Conservation (phyloP, 2,113 vertebrate genomes). For the Phyllostomus discolor region DNA sequence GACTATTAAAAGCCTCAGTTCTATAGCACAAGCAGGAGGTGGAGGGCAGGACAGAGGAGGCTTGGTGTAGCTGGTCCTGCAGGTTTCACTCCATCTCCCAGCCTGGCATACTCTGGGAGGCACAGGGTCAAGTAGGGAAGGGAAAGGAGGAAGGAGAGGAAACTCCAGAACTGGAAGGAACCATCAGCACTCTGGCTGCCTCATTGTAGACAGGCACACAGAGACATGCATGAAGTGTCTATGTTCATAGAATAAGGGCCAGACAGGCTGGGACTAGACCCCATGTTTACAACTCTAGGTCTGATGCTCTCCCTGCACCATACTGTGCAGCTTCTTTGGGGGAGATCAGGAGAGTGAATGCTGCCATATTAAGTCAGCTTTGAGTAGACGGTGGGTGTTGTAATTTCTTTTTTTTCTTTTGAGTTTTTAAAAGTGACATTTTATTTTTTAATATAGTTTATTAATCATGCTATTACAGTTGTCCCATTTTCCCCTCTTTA, state of each 20-base stretch:
- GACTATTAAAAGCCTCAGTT: neutral
- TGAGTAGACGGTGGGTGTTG: neutral
- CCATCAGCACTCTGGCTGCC: rapidly evolving
- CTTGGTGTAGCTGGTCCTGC: neutral
- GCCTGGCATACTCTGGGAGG: neutral
- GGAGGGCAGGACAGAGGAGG: neutral
- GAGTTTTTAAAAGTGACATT: too few relatives aligned
- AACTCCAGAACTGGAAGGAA: neutral
- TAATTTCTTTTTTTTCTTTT: neutral
- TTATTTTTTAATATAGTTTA: too few relatives aligned
- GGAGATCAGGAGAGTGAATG: neutral
- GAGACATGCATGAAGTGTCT: neutral
- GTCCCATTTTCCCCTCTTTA: too few relatives aligned
- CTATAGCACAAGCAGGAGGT: neutral
- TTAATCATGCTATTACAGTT: too few relatives aligned
- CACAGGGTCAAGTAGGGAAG: neutral
- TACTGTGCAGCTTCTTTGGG: rapidly evolving
- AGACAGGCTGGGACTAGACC: neutral
- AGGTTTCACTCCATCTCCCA: neutral
- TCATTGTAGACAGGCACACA: rapidly evolving
- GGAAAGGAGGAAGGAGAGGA: neutral
- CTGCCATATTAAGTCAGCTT: neutral
- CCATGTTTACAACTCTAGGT: neutral
- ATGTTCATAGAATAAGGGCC: rapidly evolving
- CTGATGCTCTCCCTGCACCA: neutral